Conservation (phyloP, 2,797 vertebrate species). For the Vireo griseus region DNA sequence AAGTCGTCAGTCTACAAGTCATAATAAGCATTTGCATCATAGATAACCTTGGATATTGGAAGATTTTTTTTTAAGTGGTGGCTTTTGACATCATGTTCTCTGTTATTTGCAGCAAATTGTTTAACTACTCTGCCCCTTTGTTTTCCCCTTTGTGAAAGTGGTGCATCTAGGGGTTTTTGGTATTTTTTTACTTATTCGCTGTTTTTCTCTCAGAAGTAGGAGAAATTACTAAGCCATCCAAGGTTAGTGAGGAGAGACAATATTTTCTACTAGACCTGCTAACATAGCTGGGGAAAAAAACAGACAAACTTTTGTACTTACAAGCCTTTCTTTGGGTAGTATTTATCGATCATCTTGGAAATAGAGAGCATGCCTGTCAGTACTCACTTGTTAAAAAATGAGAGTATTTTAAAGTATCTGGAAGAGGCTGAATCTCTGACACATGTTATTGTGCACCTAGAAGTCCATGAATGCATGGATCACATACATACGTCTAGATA, state of each 20-base stretch:
- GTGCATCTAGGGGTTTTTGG: background rate
- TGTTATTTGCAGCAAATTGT: background rate
- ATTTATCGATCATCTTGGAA: background rate
- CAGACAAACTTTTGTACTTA: background rate
- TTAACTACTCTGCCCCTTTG: background rate
- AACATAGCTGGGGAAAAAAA: background rate
- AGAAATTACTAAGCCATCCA: background rate
- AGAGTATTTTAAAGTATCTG: background rate
- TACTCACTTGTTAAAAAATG: background rate
- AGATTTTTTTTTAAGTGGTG: background rate
- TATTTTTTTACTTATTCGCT: background rate
- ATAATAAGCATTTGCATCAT: background rate
- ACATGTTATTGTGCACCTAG: background rate
- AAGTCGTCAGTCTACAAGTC: background rate
- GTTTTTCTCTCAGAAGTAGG: background rate
- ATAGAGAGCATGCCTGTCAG: background rate
- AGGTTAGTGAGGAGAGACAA: background rate
- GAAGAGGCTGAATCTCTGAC: background rate
- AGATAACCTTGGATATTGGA: background rate
- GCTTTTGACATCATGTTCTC: background rate
- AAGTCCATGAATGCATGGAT: background rate
- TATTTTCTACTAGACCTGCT: background rate
- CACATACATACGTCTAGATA: background rate
- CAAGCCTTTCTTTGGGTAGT: background rate
- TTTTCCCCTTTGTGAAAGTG: background rate